Base-by-base conservation (phyloP, 2,888 invertebrate species). In the Nomada goodeniana region DNA sequence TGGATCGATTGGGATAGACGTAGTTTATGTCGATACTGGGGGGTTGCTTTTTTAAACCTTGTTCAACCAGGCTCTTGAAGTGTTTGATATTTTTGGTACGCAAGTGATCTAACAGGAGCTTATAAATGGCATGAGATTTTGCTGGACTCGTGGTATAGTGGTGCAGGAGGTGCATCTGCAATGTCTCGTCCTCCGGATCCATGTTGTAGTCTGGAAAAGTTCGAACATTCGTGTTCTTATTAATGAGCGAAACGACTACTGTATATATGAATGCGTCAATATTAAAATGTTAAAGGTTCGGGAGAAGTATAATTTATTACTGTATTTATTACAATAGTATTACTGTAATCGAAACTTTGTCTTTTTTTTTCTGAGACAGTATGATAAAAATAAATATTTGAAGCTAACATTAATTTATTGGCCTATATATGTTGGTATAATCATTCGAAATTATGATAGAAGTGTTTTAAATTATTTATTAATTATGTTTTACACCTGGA, bases 1-100 rank as follows among this genome's bases (percentile, higher is more conserved):
- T 94, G 83, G 95, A 94, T 1, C 95, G 95, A 80, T 95, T 94
- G 29, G 94, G 94, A 85, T 96, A 96, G 57, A 95, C 94, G 88
- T 95, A 91, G 88, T 95, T 95, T 2, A 96, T 90, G 80, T 96
- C 94, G 15, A 95, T 68, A n/a, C 47, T 57, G 0, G 81, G 52
- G 0, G 83, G 69, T 7, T 80, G 76, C 10, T 79, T 84, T 3
- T 68, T 81, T 1, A 89, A 64, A 2, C 61, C 80, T 1, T 87
- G 79, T 5, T 81, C 86, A 0, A 91, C 55, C 0, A 88, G 65
- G 20, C 80, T 88, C 61, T 89, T 89, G 63, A 92, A 92, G 0
- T 63, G 47, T 23, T n/a, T 63, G 5, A 77, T 42, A 13, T 86
- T 73, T n/a, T 52, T 76, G 4, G 65, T 68, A 3, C 36, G 50